Base-by-base conservation (phyloP, 2,113 vertebrate species). In the Puffinus mauretanicus region DNA sequence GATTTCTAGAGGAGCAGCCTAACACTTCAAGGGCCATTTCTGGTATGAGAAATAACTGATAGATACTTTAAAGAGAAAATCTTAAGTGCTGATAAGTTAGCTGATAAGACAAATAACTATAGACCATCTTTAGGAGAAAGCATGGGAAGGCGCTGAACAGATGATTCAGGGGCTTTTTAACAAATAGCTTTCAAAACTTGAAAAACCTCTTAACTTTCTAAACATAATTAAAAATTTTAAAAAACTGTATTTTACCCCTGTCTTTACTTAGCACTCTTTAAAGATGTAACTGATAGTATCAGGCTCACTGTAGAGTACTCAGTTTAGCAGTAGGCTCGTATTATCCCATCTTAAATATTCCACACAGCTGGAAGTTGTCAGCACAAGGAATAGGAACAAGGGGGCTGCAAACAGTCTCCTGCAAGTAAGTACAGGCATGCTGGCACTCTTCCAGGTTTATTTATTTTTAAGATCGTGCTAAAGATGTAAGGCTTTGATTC, bases 291-390 rank as follows among this genome's bases (percentile, higher is more conserved):
- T 46, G n/a, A 81, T 36, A 67, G 13, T 6, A 70, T n/a, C 46
- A 57, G 5, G 38, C 47, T 82, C 44, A 30, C 19, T 60, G 22
- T 10, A 73, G 36, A 52, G 58, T 20, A 58, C 21, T 54, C 11
- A 26, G 46, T 60, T 65, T 73, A 46, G 36, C 13, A 42, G 51
- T 52, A 66, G 75, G 44, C 19, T 77, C 3, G 0, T 46, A 61
- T 54, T 70, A 76, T 66, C 38, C n/a, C 62, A 55, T 16, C 18
- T 82, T 38, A 93, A 91, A 73, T 77, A 88, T 61, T 90, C 62
- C 54, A 88, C 92, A 38, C 87, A 96, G 90, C 70, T 95, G 93
- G 79, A 94, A 93, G 82, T 13, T 90, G 82, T 96, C 93, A 93
- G 82, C 92, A 85, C 19, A 17, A 75, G 40, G 27, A 70, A 89